Evolutionary conservation across 2,797 vertebrate species (phyloP).

Genomic region (Florisuga fusca): DNA sequence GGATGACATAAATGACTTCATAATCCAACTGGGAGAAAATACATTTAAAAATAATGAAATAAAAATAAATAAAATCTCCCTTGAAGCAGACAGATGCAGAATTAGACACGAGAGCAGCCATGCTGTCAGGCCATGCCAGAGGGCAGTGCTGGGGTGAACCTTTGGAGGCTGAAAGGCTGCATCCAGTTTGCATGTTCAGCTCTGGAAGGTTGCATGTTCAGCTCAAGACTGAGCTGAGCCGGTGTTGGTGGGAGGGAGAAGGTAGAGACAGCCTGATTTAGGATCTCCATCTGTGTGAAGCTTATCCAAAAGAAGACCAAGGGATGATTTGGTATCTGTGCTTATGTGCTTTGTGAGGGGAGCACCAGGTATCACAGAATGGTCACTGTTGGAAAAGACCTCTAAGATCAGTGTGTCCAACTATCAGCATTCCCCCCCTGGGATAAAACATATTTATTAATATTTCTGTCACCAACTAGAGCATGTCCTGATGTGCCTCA

Average conservation of each 20-base stretch:
- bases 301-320: not conserved
- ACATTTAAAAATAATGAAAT: too few species aligned
- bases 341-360: not conserved
- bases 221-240: not conserved
- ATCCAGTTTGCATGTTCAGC: not conserved
- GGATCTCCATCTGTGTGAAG: not conserved
- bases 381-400: too few species aligned
- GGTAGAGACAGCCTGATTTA: not conserved
- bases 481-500: too few species aligned
- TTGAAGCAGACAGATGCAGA: not conserved
- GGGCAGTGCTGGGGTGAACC: not conserved
- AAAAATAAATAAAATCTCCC: not conserved
- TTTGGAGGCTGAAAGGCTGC: not conserved
- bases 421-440: too few species aligned
- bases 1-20: not conserved
- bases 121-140: not conserved
- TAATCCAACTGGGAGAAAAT: not conserved
- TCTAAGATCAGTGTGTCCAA: too few species aligned
- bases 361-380: not conserved
- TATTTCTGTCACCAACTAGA: too few species aligned
- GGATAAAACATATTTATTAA: too few species aligned
- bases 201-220: not conserved
- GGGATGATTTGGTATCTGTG: not conserved
- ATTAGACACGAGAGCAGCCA: not conserved
- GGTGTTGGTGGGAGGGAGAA: not conserved